A percentile compares a stretch with the other conserved stretches of the same genome.
phyloP scores from a whole-genome alignment of 1,140 invertebrate genomes.

The Idris sp. region DNA sequence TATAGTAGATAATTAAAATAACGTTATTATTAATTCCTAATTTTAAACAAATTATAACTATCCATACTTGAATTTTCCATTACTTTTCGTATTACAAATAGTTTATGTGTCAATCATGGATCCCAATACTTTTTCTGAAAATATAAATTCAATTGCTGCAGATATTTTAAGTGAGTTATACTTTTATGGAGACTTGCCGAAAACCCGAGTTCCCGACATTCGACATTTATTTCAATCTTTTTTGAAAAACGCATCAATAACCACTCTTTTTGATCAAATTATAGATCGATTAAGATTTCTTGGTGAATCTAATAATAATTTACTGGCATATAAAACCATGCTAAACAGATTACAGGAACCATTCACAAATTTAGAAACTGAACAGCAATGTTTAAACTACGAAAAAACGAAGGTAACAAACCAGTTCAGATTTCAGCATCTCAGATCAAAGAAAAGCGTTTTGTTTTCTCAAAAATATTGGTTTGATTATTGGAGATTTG shows the following conservation, averaged over 20 bases:
- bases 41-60: no score
- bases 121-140: not conserved
- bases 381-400: conserved; percentile 8
- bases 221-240: not conserved
- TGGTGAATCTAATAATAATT: conserved; percentile 1
- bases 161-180: conserved; percentile 7
- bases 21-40: no score
- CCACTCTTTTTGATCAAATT: conserved; percentile 5
- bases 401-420: no score
- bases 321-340: conserved; percentile 6
- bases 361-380: conserved; percentile 9
- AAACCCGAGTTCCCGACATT: not conserved
- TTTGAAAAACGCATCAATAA: not conserved
- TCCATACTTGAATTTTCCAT: no score
- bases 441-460: not conserved
- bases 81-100: no score
- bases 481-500: conserved; percentile 10
- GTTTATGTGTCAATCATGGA: not conserved
- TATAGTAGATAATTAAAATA: not conserved
- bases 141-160: not conserved
- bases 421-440: no score
- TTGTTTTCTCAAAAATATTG: conserved; percentile 8
- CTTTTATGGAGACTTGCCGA: conserved; percentile 1
- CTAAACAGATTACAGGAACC: conserved; percentile 9
- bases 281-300: conserved; percentile 5